Evolutionary conservation across 2,888 invertebrate genomes (phyloP), one percentile per base, ranked within the genome.

Genomic region (Agriopis leucophaearia): DNA sequence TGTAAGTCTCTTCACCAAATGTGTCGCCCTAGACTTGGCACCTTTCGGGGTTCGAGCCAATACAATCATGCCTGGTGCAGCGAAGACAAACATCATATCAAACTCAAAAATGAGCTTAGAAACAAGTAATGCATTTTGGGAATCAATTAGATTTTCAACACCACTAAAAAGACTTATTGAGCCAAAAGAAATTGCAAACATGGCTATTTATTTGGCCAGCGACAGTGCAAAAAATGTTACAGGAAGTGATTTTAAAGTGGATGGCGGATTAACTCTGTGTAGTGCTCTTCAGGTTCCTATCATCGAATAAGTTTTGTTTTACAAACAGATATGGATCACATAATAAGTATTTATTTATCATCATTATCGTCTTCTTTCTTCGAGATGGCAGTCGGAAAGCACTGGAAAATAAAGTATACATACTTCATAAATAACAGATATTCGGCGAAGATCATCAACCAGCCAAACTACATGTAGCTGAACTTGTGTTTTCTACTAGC

Each of bases 1-100:
- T 15, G 78, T 97, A 16, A 96, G 96, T 85, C 97, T 97, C 81
- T 95, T 97, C 73, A 97, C 97, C 1, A 91, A 95, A 78, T 96
- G 96, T 81, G 88, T 95, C n/a, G 97, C 97, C 27, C 82, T 96
- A 56, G 97, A 96, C 71, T 81, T 96, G 54, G 95, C 95, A 67
- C 70, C 84, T 0, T 89, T 94, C 79, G 91, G 85, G 47, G 95
- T 97, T 1, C 88, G 97, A 64, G 96, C 96, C 0, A 97, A 97
- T 83, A 92, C 95, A 54, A 96, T 97, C 5, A 95, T 95, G 78
- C 97, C 97, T 27, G 97, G 97, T 47, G 95, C 96, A 0, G 94
- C 96, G 5, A 96, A 76, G 56, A 85, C 85, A 0, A 44, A 44
- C 16, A 18, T 55, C 44, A 27, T 44, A 27, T 1, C 8, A 0